Percentiles rank a stretch among this genome's conserved stretches.
Conservation (phyloP, 2,797 vertebrate species). For the Phataginus tetradactyla region DNA sequence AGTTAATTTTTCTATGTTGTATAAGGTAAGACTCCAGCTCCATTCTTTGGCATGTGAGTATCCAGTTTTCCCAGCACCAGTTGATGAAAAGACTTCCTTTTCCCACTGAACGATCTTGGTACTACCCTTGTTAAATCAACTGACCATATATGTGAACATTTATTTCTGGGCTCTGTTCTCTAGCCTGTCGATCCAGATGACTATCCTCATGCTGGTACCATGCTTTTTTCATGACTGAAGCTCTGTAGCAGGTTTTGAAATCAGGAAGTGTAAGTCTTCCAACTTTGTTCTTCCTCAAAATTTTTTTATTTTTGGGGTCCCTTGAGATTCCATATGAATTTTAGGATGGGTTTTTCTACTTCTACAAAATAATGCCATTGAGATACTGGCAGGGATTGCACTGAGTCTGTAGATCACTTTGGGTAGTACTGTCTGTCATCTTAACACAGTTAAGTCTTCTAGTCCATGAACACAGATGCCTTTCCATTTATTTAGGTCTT, state of each 20-base stretch:
- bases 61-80: background rate
- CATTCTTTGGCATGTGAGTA: rapidly evolving
- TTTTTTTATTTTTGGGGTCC: background rate
- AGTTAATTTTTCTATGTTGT: background rate
- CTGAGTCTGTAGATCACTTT: background rate
- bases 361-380: background rate
- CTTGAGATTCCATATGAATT: background rate
- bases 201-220: background rate
- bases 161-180: background rate
- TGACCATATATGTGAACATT: background rate
- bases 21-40: background rate
- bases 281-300: background rate
- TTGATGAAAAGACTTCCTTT: background rate
- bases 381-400: background rate
- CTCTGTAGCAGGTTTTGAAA: background rate
- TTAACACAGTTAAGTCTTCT: background rate
- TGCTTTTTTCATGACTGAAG: too few relatives aligned
- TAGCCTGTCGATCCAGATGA: too few relatives aligned
- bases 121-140: background rate
- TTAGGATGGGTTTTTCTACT: background rate
- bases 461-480: rapidly evolving
- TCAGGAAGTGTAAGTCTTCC: background rate
- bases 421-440: background rate
- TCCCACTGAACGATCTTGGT: background rate
- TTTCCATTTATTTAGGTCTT: background rate